Evolutionary conservation across 2,113 vertebrate genomes (phyloP).

Genomic region (Pomatostomus ruficeps): DNA sequence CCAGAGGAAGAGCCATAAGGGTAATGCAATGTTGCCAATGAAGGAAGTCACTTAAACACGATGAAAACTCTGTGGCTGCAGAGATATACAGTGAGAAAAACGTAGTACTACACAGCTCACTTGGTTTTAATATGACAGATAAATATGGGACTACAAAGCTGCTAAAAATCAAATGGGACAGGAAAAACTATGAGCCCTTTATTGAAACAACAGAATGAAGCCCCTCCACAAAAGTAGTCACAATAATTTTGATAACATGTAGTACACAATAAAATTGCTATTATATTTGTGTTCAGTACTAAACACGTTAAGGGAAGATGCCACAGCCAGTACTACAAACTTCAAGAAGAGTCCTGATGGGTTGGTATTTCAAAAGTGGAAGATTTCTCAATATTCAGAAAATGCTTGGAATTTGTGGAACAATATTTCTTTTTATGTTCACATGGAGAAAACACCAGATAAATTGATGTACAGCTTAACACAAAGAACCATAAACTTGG

Average conservation of each 20-base stretch:
- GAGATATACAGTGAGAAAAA: background rate
- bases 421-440: background rate
- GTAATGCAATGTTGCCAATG: background rate
- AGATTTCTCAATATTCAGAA: background rate
- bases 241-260: background rate
- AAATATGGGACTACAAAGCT: background rate
- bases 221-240: background rate
- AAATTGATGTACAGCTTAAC: background rate
- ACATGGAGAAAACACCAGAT: background rate
- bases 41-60: background rate
- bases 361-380: background rate
- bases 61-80: background rate
- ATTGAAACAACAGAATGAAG: background rate
- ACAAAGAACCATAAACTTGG: background rate
- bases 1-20: background rate
- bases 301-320: background rate
- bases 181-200: background rate
- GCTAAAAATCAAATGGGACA: background rate
- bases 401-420: background rate
- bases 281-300: background rate
- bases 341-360: background rate
- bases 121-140: background rate
- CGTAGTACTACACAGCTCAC: fast-evolving
- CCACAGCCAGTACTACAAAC: background rate
- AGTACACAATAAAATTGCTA: background rate